Conservation (phyloP, 2,113 vertebrate species). For the Malurus melanocephalus region DNA sequence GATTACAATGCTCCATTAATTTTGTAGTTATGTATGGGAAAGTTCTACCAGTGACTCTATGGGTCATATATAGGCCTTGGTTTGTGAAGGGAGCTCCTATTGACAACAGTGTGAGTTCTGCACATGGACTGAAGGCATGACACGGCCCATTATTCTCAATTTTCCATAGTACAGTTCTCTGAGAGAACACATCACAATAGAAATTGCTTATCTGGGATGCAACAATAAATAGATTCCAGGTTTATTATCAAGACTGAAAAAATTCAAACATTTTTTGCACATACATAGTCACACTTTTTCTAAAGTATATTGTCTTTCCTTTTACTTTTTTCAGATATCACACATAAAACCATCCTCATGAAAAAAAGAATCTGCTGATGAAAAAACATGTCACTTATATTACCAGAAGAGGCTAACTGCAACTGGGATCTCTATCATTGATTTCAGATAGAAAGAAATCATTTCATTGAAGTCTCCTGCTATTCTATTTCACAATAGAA, state of each 20-base stretch:
- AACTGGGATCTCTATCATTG: neutral
- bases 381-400: neutral
- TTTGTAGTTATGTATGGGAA: conserved; percentile 52
- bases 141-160: conserved; percentile 63
- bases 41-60: conserved; percentile 30
- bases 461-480: neutral
- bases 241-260: conserved; percentile 10
- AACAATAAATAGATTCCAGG: conserved; percentile 16
- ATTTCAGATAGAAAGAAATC: neutral
- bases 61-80: neutral
- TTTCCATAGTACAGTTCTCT: conserved; percentile 32
- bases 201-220: conserved; percentile 44
- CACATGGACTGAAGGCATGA: conserved; percentile 40
- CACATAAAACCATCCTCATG: neutral
- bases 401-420: neutral
- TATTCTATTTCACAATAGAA: neutral
- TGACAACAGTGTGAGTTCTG: conserved; percentile 48
- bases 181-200: conserved; percentile 38
- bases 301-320: neutral
- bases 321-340: neutral
- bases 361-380: neutral
- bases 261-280: neutral
- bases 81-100: neutral
- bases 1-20: conserved; percentile 66
- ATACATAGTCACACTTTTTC: neutral